These are phyloP conservation scores for Neotoxoptera formosana DNA, from an alignment of 1,140 invertebrate species.

Conservation along the genomic window DNA sequence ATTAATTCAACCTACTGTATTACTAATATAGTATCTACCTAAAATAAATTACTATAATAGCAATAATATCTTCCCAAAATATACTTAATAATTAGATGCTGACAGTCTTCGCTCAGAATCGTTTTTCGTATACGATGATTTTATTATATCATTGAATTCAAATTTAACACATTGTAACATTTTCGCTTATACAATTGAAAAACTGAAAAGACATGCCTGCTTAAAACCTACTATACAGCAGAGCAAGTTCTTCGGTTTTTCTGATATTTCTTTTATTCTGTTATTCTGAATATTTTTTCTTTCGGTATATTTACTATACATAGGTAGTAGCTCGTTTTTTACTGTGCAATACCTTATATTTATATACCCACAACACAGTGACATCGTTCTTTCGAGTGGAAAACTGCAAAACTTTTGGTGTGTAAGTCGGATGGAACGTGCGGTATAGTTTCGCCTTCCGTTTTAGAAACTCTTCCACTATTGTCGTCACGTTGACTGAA, in stretches of 20 bases:
- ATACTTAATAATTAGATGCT: too few species aligned
- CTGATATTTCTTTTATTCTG: too few species aligned
- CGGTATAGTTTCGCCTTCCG: background rate
- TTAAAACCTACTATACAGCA: background rate
- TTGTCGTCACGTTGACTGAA: background rate
- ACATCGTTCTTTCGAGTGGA: background rate
- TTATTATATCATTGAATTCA: too few species aligned
- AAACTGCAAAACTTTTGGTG: slow-evolving; percentile 2
- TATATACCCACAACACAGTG: background rate
- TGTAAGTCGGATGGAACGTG: background rate
- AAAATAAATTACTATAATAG: too few species aligned
- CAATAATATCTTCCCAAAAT: too few species aligned
- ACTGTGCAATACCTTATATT: background rate
- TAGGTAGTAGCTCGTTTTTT: background rate
- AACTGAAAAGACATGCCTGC: background rate
- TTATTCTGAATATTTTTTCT: too few species aligned
- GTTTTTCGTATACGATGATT: too few species aligned
- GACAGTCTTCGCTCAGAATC: too few species aligned
- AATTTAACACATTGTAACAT: too few species aligned
- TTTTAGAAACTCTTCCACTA: background rate
- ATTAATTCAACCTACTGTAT: too few species aligned
- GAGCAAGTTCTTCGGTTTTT: background rate
- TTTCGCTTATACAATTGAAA: background rate
- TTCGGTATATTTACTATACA: background rate
- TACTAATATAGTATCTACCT: too few species aligned